A percentile compares a stretch with the other conserved stretches of the same genome.
phyloP scores from a whole-genome alignment of 2,797 vertebrate species.

The Muscicapa striata region DNA sequence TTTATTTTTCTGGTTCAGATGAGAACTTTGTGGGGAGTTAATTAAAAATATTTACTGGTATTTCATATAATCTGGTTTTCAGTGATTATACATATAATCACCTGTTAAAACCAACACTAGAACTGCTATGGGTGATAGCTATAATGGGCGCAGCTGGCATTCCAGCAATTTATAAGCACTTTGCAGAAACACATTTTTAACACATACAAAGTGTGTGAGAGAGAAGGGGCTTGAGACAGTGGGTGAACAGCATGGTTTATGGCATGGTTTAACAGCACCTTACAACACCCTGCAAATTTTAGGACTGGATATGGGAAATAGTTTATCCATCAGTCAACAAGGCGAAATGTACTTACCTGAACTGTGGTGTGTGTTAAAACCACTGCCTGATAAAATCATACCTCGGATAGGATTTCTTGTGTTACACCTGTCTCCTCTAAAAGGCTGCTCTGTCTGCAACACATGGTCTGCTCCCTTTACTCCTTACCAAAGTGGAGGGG shows the following conservation, averaged over 20 bases:
- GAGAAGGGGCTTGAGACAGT: not conserved
- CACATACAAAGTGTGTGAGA: not conserved
- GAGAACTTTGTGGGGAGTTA: slow-evolving; percentile 5
- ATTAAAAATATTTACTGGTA: slow-evolving; percentile 62
- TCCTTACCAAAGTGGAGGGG: not conserved
- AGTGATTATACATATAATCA: not conserved
- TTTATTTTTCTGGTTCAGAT: slow-evolving; percentile 58
- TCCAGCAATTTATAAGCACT: slow-evolving; percentile 8
- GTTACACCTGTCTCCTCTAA: not conserved
- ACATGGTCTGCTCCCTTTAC: not conserved
- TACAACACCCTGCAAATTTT: not conserved
- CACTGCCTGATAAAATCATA: not conserved
- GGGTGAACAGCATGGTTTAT: not conserved
- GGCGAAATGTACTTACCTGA: not conserved
- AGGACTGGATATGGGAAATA: not conserved
- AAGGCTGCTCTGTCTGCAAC: not conserved
- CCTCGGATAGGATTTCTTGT: accelerated
- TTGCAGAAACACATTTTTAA: not conserved
- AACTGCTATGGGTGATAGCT: not conserved
- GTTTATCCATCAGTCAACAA: not conserved
- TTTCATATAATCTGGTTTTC: not conserved
- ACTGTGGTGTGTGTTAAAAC: not conserved
- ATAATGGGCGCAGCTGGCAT: not conserved
- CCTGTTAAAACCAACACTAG: slow-evolving; percentile 3
- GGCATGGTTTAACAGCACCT: not conserved